These are phyloP conservation scores for Gobius niger DNA, from an alignment of 2,113 vertebrate genomes.

Conservation along the genomic window DNA sequence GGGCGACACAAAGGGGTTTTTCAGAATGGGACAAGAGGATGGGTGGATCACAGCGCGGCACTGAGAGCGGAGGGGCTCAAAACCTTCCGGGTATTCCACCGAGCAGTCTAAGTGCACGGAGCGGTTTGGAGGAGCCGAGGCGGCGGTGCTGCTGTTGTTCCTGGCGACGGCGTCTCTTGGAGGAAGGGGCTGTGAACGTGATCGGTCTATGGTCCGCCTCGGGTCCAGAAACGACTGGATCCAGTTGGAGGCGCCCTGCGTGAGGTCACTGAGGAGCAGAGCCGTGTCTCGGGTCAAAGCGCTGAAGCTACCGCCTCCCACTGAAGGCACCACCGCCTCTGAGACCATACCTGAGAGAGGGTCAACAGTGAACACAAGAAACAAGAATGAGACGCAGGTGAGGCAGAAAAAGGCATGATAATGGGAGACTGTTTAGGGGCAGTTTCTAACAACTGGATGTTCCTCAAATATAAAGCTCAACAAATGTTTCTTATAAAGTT, in stretches of 20 bases:
- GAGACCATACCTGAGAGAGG: conserved; percentile 69
- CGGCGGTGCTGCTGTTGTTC: neutral
- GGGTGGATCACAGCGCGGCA: conserved; percentile 64
- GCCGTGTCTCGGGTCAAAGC: conserved; percentile 79
- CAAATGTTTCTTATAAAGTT: no score
- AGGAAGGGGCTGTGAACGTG: neutral
- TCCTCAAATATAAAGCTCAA: no score
- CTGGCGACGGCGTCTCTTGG: neutral
- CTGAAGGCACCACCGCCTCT: conserved; percentile 35
- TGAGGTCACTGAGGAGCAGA: conserved; percentile 78
- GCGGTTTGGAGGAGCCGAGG: rapidly evolving
- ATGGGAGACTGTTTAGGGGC: no score
- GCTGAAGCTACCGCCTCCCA: conserved; percentile 64
- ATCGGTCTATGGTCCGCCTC: conserved; percentile 1
- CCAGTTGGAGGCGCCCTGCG: conserved; percentile 81
- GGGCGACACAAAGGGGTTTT: conserved; percentile 84
- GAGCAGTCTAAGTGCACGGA: neutral
- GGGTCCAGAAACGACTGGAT: conserved; percentile 80
- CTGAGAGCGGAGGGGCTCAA: conserved; percentile 78
- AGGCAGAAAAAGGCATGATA: no score
- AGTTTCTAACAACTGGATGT: no score
- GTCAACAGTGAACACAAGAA: neutral
- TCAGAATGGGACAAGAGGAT: conserved; percentile 75
- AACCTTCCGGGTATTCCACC: conserved; percentile 77
- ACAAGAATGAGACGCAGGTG: neutral